phyloP scores from a whole-genome alignment of 2,113 vertebrate species.

The Pitta sordida region DNA sequence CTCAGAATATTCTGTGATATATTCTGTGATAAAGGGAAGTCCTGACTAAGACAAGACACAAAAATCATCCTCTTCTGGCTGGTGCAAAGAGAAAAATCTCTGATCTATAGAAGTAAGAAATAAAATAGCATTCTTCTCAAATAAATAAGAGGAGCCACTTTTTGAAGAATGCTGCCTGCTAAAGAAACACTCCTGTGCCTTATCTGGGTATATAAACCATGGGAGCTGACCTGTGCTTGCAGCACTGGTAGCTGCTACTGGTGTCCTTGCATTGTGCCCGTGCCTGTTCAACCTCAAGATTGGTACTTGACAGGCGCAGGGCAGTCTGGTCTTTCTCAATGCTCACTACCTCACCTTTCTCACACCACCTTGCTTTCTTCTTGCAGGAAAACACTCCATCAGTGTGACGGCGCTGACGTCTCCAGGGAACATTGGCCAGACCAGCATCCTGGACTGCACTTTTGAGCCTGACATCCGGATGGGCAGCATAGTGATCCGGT shows the following conservation, averaged over 20 bases:
- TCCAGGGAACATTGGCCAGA: conserved; percentile 51
- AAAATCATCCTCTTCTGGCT: background rate
- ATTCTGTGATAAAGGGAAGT: background rate
- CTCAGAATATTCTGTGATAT: too few species aligned
- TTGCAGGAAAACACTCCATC: conserved; percentile 55
- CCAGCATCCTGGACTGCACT: conserved; percentile 59
- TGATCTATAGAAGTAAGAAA: background rate
- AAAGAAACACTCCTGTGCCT: background rate
- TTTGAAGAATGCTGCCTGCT: background rate
- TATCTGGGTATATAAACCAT: background rate
- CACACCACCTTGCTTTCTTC: background rate
- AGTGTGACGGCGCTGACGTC: background rate
- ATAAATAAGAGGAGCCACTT: background rate
- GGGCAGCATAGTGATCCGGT: conserved; percentile 57
- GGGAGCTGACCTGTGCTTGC: background rate
- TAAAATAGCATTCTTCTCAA: background rate
- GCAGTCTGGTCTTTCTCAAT: background rate
- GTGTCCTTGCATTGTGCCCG: background rate
- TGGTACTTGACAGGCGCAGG: background rate
- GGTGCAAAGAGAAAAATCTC: background rate
- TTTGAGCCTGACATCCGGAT: conserved; percentile 49
- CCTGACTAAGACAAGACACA: background rate
- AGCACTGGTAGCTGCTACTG: background rate
- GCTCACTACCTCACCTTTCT: background rate
- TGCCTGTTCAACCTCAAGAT: fast-evolving